These are phyloP conservation scores for Albula glossodonta DNA, from an alignment of 2,113 vertebrate genomes.

Conservation along the genomic window DNA sequence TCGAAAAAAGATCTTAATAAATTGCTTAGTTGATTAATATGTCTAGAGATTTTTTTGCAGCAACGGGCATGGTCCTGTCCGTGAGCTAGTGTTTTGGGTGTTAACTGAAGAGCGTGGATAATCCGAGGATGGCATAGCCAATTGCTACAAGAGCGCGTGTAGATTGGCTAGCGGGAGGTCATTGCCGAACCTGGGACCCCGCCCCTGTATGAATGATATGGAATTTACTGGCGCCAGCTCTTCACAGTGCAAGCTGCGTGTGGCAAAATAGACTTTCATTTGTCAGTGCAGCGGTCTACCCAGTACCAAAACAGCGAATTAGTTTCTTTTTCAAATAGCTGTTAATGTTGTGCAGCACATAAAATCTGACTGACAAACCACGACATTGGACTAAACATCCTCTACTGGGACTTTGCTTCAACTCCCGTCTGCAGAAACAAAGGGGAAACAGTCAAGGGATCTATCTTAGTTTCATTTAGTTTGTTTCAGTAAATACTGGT, in stretches of 20 bases:
- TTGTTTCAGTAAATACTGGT: neutral
- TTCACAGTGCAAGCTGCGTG: conserved; percentile 76
- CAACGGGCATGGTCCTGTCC: neutral
- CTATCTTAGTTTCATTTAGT: neutral
- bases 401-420: neutral
- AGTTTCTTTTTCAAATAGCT: neutral
- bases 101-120: conserved; percentile 61
- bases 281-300: neutral
- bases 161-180: conserved; percentile 78
- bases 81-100: conserved; percentile 49
- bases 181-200: conserved; percentile 59
- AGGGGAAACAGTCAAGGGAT: neutral
- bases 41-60: conserved; percentile 58
- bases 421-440: neutral
- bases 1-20: conserved; percentile 52
- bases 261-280: conserved; percentile 60
- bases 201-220: conserved; percentile 85
- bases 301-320: neutral
- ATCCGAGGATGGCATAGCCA: conserved; percentile 67
- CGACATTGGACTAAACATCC: neutral
- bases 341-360: neutral
- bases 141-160: conserved; percentile 63
- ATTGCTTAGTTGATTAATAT: conserved; percentile 67
- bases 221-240: conserved; percentile 92
- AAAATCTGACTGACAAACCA: neutral